These are phyloP conservation scores for Eulacestoma nigropectus DNA, from an alignment of 2,113 vertebrate species.

Conservation along the genomic window DNA sequence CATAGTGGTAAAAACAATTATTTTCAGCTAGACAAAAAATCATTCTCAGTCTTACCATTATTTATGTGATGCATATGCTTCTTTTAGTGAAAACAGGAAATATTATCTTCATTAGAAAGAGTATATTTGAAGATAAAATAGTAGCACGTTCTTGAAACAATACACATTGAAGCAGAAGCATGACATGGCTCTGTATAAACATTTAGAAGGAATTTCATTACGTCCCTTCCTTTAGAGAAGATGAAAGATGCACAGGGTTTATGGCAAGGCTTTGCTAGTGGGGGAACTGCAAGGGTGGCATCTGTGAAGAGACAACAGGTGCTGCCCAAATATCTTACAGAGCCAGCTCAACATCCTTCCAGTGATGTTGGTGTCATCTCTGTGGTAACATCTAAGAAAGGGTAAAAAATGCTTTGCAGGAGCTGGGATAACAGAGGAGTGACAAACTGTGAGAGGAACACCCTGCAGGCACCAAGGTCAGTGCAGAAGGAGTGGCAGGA, in stretches of 20 bases:
- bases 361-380: rapidly evolving
- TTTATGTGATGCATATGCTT: neutral
- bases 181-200: neutral
- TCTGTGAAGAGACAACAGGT: neutral
- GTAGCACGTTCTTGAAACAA: neutral
- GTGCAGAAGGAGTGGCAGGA: neutral
- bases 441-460: neutral
- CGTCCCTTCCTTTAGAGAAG: neutral
- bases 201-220: neutral
- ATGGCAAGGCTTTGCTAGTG: neutral
- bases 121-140: neutral
- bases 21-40: neutral
- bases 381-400: neutral
- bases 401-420: neutral
- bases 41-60: neutral
- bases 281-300: neutral
- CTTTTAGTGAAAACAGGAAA: neutral
- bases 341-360: neutral
- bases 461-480: neutral
- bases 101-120: neutral
- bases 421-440: neutral
- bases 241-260: neutral
- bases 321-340: neutral
- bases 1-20: neutral
- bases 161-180: neutral